Evolutionary conservation across 35 echinoderm and acorn worm genomes (phyloP).

Genomic region (Stichopus chloronotus): DNA sequence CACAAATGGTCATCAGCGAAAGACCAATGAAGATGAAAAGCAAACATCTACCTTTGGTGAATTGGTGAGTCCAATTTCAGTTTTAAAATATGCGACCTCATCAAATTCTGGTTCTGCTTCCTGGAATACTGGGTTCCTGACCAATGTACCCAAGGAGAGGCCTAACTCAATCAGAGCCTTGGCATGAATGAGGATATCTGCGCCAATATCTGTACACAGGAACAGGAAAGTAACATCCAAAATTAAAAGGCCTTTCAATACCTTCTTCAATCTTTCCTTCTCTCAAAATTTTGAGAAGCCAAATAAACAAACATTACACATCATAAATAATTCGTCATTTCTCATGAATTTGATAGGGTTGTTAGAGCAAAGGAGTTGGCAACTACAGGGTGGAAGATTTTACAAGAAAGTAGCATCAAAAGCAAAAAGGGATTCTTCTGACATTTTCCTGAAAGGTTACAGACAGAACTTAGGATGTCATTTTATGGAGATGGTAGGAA

Average conservation of each 20-base stretch:
- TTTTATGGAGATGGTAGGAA: too few relatives aligned
- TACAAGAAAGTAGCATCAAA: too few relatives aligned
- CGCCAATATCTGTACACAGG: background rate
- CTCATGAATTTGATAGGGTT: too few relatives aligned
- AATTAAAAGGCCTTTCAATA: background rate
- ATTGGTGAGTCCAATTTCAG: slow-evolving; percentile 75
- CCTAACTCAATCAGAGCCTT: slow-evolving; percentile 89
- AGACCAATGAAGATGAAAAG: background rate
- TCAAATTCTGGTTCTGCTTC: slow-evolving; percentile 93
- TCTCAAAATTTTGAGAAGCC: too few relatives aligned
- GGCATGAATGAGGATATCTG: slow-evolving; percentile 61
- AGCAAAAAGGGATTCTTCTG: too few relatives aligned
- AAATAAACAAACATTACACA: too few relatives aligned
- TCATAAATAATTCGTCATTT: too few relatives aligned
- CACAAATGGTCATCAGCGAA: too few relatives aligned
- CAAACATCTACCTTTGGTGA: slow-evolving; percentile 72
- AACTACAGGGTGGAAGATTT: too few relatives aligned
- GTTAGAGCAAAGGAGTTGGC: too few relatives aligned
- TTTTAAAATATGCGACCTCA: slow-evolving; percentile 93
- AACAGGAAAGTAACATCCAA: background rate
- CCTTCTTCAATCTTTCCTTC: background rate
- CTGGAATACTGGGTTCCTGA: slow-evolving; percentile 75
- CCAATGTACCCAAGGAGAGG: slow-evolving; percentile 81
- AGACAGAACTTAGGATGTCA: too few relatives aligned
- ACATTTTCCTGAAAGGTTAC: too few relatives aligned